phyloP scores from a whole-genome alignment of 1,140 invertebrate genomes.

The Aphaenogaster floridana region DNA sequence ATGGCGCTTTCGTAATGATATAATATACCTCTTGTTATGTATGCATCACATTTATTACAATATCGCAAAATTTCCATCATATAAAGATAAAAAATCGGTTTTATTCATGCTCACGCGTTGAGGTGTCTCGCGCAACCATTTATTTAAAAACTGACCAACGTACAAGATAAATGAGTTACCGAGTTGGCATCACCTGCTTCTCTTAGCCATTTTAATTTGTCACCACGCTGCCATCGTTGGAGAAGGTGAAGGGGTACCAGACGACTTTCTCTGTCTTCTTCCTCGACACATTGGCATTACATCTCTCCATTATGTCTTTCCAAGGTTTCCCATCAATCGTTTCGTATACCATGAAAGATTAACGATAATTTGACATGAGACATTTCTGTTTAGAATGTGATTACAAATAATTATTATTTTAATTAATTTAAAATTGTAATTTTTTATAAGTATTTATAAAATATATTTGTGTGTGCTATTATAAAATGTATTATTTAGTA shows the following conservation, averaged over 20 bases:
- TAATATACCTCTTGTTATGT: neutral
- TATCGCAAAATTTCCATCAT: conserved; percentile 39
- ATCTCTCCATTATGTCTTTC: neutral
- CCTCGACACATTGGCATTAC: neutral
- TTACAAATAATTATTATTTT: neutral
- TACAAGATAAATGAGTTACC: conserved; percentile 74
- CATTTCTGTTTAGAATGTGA: neutral
- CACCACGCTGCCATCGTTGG: conserved; percentile 72
- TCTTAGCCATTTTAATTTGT: conserved; percentile 81
- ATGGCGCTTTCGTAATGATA: neutral
- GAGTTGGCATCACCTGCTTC: conserved; percentile 76
- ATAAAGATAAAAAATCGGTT: conserved; percentile 39
- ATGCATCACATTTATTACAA: conserved; percentile 47
- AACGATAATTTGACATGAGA: conserved; percentile 8
- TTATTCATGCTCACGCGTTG: conserved; percentile 23
- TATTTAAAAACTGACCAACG: conserved; percentile 58
- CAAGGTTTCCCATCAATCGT: conserved; percentile 22
- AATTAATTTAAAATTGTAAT: conserved; percentile 8
- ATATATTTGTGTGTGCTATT: neutral
- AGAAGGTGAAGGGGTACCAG: conserved; percentile 44
- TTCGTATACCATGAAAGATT: neutral
- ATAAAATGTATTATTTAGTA: neutral
- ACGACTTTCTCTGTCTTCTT: conserved; percentile 69
- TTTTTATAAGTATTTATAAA: neutral
- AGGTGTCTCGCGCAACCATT: neutral